Evolutionary conservation across 2,888 invertebrate genomes (phyloP), one percentile per base, ranked within the genome.

Genomic region (Diogma glabrata): DNA sequence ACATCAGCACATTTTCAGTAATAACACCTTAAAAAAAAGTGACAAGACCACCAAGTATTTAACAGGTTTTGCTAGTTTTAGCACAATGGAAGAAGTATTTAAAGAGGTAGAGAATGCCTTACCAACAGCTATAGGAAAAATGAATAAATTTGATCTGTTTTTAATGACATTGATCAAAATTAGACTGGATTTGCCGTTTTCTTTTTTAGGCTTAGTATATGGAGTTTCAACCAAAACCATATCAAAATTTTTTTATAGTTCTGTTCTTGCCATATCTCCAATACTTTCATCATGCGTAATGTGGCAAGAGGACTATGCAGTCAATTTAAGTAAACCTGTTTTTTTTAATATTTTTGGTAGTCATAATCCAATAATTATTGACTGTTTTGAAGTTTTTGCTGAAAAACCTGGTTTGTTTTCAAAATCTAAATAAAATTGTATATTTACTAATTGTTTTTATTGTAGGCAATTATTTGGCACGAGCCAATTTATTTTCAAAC

Each of bases 11-110:
- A n/a, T n/a, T n/a, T n/a, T n/a, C n/a, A n/a, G n/a, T n/a, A n/a
- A n/a, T n/a, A n/a, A 43, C n/a, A 22, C 23, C n/a, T 43, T 43
- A 43, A 43, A 43, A 43, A 22, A 22, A 23, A 14, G 23, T n/a
- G 14, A 43, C 22, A 43, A 43, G 20, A 22, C 23, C 20, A 43
- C 43, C 3, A 23, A 43, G 14, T 43, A 43, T 43, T 43, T 43
- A 43, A 43, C 43, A 43, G 43, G 43, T 14, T 43, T 43, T 22
- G 22, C 43, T 22, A 43, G 22, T 14, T 43, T 14, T 14, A 23
- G 23, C 7, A 22, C 23, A n/a, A 3, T 43, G 14, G 43, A 43
- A 43, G 43, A 43, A 14, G 20, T 43, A 43, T 43, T 22, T 14
- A n/a, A 43, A 7, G n/a, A 22, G n/a, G 43, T 43, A 43, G 23